Evolutionary conservation across 2,113 vertebrate genomes (phyloP), one percentile per base, ranked within the genome.

Genomic region (Prolemur simus): DNA sequence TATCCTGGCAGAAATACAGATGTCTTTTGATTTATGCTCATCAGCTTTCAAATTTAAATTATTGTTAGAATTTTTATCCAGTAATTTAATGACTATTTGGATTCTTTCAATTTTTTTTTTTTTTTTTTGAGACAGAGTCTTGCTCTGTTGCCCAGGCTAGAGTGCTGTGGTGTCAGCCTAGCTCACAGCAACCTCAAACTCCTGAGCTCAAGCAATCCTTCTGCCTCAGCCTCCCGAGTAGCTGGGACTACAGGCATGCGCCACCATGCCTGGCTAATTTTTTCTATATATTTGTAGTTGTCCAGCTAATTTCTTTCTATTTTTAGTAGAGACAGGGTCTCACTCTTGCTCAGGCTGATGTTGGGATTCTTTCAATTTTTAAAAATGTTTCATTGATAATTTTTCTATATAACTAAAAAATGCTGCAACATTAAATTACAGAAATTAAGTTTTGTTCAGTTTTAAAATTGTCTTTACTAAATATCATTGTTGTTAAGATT

Each of bases 41-140:
- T 81, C 69, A 66, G 11, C 17, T 91, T 63, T 93, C 93, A 95
- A 87, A 71, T 77, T 89, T 92, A 90, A 56, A 60, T 68, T 66
- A 76, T 68, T 45, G 49, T 76, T 92, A 63, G 10, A 69, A 69
- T 94, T 91, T 90, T 97, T 54, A 37, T 23, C 23, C 23, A 73
- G 3, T 60, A 64, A 90, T 80, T 69, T 89, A 86, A 91, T 89
- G 73, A 77, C 14, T 80, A 45, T 60, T 68, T 37, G 4, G 58
- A 82, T 52, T 69, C 12, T 21, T 94, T 89, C 77, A 74, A 52
- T 42, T 45, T 39, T 10, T 69, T 42, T 42, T 42, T 42, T 42
- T 42, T 42, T 42, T 42, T 42, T 42, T 42, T n/a, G 42, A 42
- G 6, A 42, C 42, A 42, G 42, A 42, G 42, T 42, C 42, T 42